phyloP scores from a whole-genome alignment of 2,113 vertebrate species.

The Peromyscus californicus region DNA sequence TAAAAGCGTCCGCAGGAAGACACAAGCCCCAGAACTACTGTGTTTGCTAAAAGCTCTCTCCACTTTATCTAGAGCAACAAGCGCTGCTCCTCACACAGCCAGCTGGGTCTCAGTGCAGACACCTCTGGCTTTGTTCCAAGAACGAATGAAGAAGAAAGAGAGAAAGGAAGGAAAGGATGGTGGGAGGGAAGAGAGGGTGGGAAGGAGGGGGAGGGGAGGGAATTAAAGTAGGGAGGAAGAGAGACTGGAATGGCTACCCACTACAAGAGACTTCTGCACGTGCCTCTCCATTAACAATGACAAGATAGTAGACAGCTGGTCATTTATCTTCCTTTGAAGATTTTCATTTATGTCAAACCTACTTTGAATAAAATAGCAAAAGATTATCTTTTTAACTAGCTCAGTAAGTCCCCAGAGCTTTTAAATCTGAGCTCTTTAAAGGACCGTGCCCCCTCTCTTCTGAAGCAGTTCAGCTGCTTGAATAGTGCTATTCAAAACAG shows the following conservation, averaged over 20 bases:
- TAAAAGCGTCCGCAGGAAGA: background rate
- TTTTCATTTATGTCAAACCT: constrained; percentile 58
- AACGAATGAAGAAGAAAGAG: background rate
- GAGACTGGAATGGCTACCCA: too few species aligned
- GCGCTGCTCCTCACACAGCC: background rate
- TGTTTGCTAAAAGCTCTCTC: background rate
- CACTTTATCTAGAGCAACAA: background rate
- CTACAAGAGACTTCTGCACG: background rate
- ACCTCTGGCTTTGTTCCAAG: background rate
- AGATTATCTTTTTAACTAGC: constrained; percentile 56
- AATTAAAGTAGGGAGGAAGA: background rate
- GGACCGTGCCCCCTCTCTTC: background rate
- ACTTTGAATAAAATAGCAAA: constrained; percentile 69
- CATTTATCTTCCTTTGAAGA: constrained; percentile 61
- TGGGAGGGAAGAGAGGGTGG: rapidly evolving
- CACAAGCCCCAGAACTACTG: background rate
- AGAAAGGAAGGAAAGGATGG: background rate
- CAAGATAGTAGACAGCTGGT: background rate
- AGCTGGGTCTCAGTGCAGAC: background rate
- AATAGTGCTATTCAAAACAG: background rate
- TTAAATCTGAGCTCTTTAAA: constrained; percentile 57
- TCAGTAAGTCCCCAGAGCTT: constrained; percentile 33
- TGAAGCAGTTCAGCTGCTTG: constrained; percentile 28
- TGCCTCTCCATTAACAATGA: background rate
- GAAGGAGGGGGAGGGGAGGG: rapidly evolving